A percentile compares a stretch with the other conserved stretches of the same genome.
phyloP scores from a whole-genome alignment of 2,113 vertebrate genomes.

The Synchiropus splendidus region DNA sequence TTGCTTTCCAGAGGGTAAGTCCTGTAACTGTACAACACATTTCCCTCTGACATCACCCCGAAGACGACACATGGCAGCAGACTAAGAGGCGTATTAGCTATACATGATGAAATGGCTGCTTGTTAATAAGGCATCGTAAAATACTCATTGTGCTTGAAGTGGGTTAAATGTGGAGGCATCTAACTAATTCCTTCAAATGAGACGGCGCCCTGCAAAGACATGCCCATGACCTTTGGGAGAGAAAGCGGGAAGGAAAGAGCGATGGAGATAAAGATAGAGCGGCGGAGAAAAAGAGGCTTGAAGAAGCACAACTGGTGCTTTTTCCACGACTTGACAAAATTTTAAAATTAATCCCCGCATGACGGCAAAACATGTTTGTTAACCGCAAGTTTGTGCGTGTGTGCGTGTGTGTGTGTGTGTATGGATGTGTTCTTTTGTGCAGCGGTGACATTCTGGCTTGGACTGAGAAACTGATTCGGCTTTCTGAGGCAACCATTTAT shows the following conservation, averaged over 20 bases:
- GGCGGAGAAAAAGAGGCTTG: constrained; percentile 2
- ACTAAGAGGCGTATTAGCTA: constrained; percentile 64
- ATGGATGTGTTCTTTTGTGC: constrained; percentile 31
- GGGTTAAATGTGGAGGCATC: constrained; percentile 49
- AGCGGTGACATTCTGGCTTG: constrained; percentile 50
- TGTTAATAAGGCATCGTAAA: constrained; percentile 54
- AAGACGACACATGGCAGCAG: constrained; percentile 47
- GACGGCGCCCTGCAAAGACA: constrained; percentile 17
- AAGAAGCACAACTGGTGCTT: constrained; percentile 13
- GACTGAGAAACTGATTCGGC: constrained; percentile 51
- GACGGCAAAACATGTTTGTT: constrained; percentile 48
- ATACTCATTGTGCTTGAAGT: constrained; percentile 51
- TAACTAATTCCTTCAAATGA: constrained; percentile 43
- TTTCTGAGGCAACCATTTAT: constrained; percentile 63
- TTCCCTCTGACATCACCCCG: constrained; percentile 44
- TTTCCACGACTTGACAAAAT: constrained; percentile 28
- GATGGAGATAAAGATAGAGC: background rate
- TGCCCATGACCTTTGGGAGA: constrained; percentile 25
- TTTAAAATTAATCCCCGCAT: constrained; percentile 49
- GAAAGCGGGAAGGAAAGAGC: constrained; percentile 7
- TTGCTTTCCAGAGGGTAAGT: constrained; percentile 52
- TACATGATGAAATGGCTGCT: constrained; percentile 61
- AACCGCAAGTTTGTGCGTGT: constrained; percentile 13
- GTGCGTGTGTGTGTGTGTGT: constrained; percentile 19
- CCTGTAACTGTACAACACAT: constrained; percentile 36